Percentiles rank a stretch among this genome's conserved stretches.
Evolutionary conservation across 2,113 vertebrate species (phyloP).

Genomic region (Gracilinanus agilis): DNA sequence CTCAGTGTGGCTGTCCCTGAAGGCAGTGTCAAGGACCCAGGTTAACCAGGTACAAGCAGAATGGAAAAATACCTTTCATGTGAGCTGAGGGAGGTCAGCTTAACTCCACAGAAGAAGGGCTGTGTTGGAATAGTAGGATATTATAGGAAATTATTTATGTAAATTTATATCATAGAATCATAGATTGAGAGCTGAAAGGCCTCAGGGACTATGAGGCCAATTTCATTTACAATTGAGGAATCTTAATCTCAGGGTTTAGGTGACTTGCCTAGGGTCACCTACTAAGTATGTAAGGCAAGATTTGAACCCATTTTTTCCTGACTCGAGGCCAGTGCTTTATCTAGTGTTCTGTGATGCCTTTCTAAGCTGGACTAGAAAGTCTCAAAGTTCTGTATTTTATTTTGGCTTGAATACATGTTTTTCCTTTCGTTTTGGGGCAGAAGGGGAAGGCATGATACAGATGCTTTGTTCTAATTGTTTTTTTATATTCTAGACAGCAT

Average conservation of each 20-base stretch:
- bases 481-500: background rate
- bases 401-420: background rate
- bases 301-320: background rate
- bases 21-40: background rate
- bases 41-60: constrained; percentile 43
- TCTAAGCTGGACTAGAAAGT: background rate
- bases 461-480: background rate
- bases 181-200: background rate
- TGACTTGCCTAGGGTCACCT: background rate
- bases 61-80: constrained; percentile 42
- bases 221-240: background rate
- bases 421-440: background rate
- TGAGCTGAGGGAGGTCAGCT: constrained; percentile 46
- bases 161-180: background rate
- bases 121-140: background rate
- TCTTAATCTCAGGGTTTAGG: background rate
- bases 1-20: constrained; percentile 2
- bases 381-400: background rate
- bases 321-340: background rate
- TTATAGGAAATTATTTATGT: background rate
- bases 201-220: background rate
- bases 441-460: background rate
- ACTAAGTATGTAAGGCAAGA: background rate
- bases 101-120: background rate
- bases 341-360: background rate